Percentiles rank a stretch among this genome's conserved stretches.
Evolutionary conservation across 2,888 invertebrate species (phyloP).

Genomic region (Drosophila demipolita): DNA sequence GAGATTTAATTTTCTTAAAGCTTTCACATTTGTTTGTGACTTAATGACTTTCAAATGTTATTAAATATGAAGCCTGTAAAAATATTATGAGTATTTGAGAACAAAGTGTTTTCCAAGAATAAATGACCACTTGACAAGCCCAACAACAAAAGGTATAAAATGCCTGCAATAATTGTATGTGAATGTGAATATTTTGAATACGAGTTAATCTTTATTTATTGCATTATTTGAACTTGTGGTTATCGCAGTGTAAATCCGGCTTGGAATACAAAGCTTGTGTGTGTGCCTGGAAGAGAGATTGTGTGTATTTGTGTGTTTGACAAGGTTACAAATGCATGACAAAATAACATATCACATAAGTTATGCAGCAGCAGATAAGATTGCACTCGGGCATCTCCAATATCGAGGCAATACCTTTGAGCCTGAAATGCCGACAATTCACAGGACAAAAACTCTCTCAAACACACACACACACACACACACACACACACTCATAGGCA

Average conservation of each 20-base stretch:
- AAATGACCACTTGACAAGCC: slow-evolving; percentile 14
- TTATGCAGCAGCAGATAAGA: slow-evolving; percentile 62
- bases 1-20: background rate
- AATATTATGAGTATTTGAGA: slow-evolving; percentile 5
- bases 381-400: slow-evolving; percentile 38
- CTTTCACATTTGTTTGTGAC: background rate
- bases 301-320: slow-evolving; percentile 38
- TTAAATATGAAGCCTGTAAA: background rate
- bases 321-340: slow-evolving; percentile 35
- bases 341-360: slow-evolving; percentile 68
- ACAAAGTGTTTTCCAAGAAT: background rate
- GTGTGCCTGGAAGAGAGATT: background rate
- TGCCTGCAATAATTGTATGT: slow-evolving; percentile 3
- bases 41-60: background rate
- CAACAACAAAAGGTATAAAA: slow-evolving; percentile 6
- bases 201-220: slow-evolving; percentile 18
- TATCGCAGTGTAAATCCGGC: slow-evolving; percentile 49
- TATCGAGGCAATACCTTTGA: slow-evolving; percentile 11
- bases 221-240: slow-evolving; percentile 32
- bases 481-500: background rate
- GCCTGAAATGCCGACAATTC: slow-evolving; percentile 45
- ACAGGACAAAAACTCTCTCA: slow-evolving; percentile 11
- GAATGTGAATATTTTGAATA: background rate
- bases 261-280: slow-evolving; percentile 26
- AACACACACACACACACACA: slow-evolving; percentile 2